Evolutionary conservation across 2,797 vertebrate species (phyloP).

Genomic region (Phyllotis vaccarum): DNA sequence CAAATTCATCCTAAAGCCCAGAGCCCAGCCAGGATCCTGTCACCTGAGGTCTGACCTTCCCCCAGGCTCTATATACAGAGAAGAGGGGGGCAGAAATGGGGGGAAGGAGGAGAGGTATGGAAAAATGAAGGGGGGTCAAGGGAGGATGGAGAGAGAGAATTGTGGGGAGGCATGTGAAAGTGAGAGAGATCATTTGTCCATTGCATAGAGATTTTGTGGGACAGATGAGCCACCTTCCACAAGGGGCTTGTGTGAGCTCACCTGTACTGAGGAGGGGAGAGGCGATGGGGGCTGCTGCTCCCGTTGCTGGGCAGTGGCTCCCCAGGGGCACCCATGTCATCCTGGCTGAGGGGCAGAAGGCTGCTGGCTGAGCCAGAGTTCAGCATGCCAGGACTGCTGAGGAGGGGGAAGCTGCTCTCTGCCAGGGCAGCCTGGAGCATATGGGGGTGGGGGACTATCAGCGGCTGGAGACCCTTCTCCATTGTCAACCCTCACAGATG

Average conservation of each 20-base stretch:
- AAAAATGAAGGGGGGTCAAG: background rate
- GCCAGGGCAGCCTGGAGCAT: constrained; percentile 94
- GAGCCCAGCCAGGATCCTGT: background rate
- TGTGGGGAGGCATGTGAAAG: background rate
- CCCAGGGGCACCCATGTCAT: constrained; percentile 97
- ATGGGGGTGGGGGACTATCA: background rate
- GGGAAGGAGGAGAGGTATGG: background rate
- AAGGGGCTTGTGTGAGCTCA: constrained; percentile 80
- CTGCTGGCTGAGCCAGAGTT: constrained; percentile 94
- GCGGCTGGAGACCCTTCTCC: background rate
- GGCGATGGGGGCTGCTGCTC: constrained; percentile 97
- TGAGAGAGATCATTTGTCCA: background rate
- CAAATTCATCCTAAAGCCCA: background rate
- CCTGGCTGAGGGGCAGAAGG: constrained; percentile 97
- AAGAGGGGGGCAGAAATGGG: background rate
- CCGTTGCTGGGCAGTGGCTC: constrained; percentile 98
- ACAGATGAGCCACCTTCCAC: background rate
- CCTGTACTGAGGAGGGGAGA: constrained; percentile 98
- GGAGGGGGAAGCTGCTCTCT: constrained; percentile 96
- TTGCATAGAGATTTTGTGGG: background rate
- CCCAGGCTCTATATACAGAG: background rate
- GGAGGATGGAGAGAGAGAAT: fast-evolving
- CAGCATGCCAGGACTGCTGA: constrained; percentile 95
- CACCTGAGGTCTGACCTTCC: background rate
- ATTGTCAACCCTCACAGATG: background rate